phyloP scores from a whole-genome alignment of 2,797 vertebrate species.

The Oreonectes daqikongensis region DNA sequence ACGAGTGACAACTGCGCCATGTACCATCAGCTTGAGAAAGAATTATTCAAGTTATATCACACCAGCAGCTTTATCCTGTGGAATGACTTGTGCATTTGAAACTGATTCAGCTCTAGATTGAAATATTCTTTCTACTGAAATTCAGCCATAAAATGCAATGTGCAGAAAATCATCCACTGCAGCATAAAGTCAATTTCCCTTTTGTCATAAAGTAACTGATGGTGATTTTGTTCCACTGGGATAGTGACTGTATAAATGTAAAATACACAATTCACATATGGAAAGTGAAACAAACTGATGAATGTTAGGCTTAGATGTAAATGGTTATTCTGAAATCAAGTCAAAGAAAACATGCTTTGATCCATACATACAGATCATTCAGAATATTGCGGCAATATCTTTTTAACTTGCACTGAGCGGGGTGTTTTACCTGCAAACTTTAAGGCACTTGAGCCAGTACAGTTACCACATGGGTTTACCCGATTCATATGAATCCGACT shows the following conservation, averaged over 20 bases:
- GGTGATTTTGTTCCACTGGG: neutral
- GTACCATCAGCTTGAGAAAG: neutral
- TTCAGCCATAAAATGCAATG: neutral
- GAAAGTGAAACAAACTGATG: neutral
- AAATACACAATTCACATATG: neutral
- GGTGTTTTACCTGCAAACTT: neutral
- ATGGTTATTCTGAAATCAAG: neutral
- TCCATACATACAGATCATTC: neutral
- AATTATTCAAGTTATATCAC: neutral
- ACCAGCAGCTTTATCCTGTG: constrained; percentile 20
- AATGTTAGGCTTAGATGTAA: neutral
- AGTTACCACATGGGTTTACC: neutral
- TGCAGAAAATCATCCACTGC: neutral
- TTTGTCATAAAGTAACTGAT: neutral
- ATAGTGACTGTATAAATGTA: neutral
- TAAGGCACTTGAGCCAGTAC: constrained; percentile 17
- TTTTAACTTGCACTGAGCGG: constrained; percentile 22
- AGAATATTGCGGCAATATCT: neutral
- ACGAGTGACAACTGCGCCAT: too few relatives aligned
- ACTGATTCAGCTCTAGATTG: neutral
- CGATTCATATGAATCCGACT: constrained; percentile 8
- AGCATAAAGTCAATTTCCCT: neutral
- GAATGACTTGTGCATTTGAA: too few relatives aligned
- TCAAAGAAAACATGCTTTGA: neutral
- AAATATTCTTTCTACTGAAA: neutral